Evolutionary conservation across 2,888 invertebrate genomes (phyloP), one percentile per base, ranked within the genome.

Genomic region (Drosophila ustulata): DNA sequence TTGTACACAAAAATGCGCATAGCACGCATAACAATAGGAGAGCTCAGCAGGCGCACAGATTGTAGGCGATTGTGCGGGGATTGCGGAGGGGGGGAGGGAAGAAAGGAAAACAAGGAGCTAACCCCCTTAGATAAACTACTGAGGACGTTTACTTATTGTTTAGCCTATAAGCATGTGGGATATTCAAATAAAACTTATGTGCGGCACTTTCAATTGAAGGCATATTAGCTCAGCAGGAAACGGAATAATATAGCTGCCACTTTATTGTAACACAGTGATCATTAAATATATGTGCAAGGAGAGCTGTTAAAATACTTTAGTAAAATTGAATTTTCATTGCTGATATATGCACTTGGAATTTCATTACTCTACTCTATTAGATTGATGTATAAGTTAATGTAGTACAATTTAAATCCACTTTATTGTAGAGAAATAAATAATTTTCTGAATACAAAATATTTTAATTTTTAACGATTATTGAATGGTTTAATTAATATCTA

Each of bases 21-120:
- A 80, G 68, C 75, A 77, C 68, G 87, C 81, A 80, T 86, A 86
- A 86, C 87, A 83, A 83, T 82, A 13, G 57, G 68, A 82, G 79
- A 67, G 46, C 64, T 46, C 69, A 72, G 67, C 62, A 52, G 57
- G 58, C 50, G 18, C 18, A 52, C 25, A 18, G 13, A 8, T 6
- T 11, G 13, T 0, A 11, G 18, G n/a, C 25, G 37, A 34, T n/a
- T 8, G 39, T 23, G 23, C 18, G 3, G 11, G 30, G 11, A 11
- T 6, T 6, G 6, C n/a, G 13, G 6, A 23, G 13, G 6, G 11
- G n/a, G 11, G 8, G 9, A 9, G 41, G 7, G 37, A 41, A 9
- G 18, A 26, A 46, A 25, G 45, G 57, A 63, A 41, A 11, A 9
- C 5, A 28, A 25, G 41, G 3, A 45, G 26, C 52, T 28, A 43